Evolutionary conservation across 2,888 invertebrate species (phyloP).

Genomic region (Allacma fusca): DNA sequence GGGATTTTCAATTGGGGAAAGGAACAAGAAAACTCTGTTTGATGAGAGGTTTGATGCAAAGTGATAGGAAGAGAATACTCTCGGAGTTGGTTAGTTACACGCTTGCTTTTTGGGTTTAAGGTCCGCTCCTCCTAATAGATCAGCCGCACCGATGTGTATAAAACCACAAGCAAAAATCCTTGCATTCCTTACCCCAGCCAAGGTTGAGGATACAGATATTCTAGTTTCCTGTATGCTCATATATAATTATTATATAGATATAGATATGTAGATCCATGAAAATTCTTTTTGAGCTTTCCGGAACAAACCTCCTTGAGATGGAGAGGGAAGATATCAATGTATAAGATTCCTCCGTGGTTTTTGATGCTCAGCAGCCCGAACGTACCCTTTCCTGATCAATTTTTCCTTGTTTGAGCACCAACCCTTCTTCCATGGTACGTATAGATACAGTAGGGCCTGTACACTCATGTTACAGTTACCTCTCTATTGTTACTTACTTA

Average conservation of each 20-base stretch:
- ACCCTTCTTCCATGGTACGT: not conserved
- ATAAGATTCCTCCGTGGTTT: not conserved
- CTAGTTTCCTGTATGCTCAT: too few relatives aligned
- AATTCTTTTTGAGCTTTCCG: too few relatives aligned
- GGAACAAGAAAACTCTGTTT: conserved; percentile 16
- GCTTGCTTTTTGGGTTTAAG: not conserved
- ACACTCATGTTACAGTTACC: too few relatives aligned
- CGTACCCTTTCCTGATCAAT: conserved; percentile 23
- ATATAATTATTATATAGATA: too few relatives aligned
- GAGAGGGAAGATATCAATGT: not conserved
- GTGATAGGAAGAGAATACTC: conserved; percentile 31
- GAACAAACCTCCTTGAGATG: not conserved
- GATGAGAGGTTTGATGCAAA: conserved; percentile 39
- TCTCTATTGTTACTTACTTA: too few relatives aligned
- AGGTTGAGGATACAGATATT: not conserved
- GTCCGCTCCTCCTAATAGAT: conserved; percentile 4
- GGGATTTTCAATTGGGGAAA: not conserved
- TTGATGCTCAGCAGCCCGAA: not conserved
- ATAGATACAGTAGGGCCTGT: too few relatives aligned
- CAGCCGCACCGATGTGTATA: not conserved
- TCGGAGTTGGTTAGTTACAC: conserved; percentile 25
- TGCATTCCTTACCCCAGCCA: not conserved
- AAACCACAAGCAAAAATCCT: conserved; percentile 1
- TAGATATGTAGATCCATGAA: too few relatives aligned
- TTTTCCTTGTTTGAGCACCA: not conserved